Base-by-base conservation (phyloP, 2,113 vertebrate species). In the Vulpes vulpes region DNA sequence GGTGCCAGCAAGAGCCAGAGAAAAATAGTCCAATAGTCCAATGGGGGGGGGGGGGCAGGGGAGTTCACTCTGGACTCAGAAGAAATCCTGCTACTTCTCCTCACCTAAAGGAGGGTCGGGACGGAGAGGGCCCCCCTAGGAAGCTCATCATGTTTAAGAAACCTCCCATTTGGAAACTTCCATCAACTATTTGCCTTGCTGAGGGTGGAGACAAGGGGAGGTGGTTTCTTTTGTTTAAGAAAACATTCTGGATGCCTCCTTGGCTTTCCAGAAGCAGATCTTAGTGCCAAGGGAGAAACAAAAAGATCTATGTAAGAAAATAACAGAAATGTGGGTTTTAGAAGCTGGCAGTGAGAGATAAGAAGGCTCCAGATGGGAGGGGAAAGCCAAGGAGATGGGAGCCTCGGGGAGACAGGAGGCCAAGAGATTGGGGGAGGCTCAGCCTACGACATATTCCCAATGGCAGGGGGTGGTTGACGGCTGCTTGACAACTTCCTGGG, bases 171-270 rank as follows among this genome's bases (percentile, higher is more conserved):
- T 86, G 65, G 82, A 73, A 69, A 83, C 20, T 57, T 73, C 76
- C 91, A 76, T 35, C 51, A 74, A 43, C 35, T 89, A 67, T 43
- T 89, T 64, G 51, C 22, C 0, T 23, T 90, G 57, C 27, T 59
- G 73, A 96, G 92, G 78, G 43, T 89, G 38, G 79, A 80, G 53
- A 95, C 32, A 83, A 83, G 32, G 83, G 30, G 67, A 89, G 83
- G 53, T 78, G 79, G 53, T n/a, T 85, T 81, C 35, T 95, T 94
- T 71, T 91, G 84, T 83, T 95, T 93, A 85, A 82, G 32, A 86
- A 95, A 91, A 95, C 57, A 83, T 4, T 35, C 60, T 80, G 76
- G 43, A 57, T 3, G 2, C 51, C 90, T 93, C 86, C 87, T 85
- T 74, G 65, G 38, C 89, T 92, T 92, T 89, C 27, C 30, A 94